Percentiles rank a stretch among this genome's conserved stretches.
These are phyloP conservation scores for Poecilia latipinna DNA, from an alignment of 2,113 vertebrate genomes.

Conservation along the genomic window DNA sequence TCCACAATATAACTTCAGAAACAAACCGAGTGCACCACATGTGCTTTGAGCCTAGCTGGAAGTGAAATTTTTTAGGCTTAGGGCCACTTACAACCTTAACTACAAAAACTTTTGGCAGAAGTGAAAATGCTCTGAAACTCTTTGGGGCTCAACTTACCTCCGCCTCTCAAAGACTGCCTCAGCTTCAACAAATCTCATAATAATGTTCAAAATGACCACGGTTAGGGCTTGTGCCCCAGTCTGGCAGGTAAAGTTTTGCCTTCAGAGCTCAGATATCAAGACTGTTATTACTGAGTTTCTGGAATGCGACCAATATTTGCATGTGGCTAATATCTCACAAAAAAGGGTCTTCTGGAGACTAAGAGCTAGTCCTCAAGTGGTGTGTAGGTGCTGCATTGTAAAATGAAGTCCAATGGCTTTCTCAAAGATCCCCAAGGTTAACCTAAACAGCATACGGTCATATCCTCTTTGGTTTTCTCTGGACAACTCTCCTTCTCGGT, in stretches of 20 bases:
- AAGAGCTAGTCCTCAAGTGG: neutral
- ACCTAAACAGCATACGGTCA: conserved; percentile 43
- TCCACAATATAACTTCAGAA: neutral
- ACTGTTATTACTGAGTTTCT: conserved; percentile 48
- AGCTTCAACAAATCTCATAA: conserved; percentile 47
- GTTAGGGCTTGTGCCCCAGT: conserved; percentile 45
- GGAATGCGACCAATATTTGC: conserved; percentile 24
- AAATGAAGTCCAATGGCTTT: conserved; percentile 38
- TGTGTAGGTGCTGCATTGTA: conserved; percentile 21
- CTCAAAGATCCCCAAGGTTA: conserved; percentile 53
- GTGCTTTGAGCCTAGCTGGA: too few species aligned
- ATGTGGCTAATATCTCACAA: conserved; percentile 1
- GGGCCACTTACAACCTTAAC: too few species aligned
- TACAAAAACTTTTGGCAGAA: conserved; percentile 42
- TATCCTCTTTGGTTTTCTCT: conserved; percentile 56
- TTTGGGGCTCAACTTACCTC: conserved; percentile 51
- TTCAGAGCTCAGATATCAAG: conserved; percentile 22
- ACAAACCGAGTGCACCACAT: neutral
- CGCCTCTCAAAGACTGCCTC: conserved; percentile 48
- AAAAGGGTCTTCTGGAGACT: neutral
- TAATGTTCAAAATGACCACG: conserved; percentile 60
- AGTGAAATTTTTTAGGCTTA: too few species aligned
- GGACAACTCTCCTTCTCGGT: conserved; percentile 42
- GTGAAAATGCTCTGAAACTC: conserved; percentile 28
- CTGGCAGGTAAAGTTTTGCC: conserved; percentile 45